Conservation (phyloP, 2,888 invertebrate genomes). For the Lithosia quadra region DNA sequence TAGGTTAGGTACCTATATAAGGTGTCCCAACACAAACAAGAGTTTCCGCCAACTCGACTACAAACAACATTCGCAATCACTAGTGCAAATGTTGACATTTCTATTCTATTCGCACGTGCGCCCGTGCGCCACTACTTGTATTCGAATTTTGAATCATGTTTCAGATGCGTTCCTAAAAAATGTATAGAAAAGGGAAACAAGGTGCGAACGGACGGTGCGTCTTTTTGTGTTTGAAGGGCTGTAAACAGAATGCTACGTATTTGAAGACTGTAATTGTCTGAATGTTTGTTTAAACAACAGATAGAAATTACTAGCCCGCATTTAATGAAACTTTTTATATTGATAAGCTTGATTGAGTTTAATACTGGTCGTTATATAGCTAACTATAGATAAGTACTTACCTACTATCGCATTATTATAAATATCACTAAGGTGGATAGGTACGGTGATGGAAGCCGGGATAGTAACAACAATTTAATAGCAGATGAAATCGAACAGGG, state of each 20-base stretch:
- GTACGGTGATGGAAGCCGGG: too few relatives aligned
- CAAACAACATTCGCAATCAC: conserved; percentile 76
- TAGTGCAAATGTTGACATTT: conserved; percentile 72
- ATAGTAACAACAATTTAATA: too few relatives aligned
- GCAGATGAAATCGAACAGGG: too few relatives aligned
- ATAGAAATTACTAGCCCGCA: not conserved
- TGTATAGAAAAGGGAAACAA: conserved; percentile 9
- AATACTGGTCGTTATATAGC: too few relatives aligned
- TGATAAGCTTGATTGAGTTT: too few relatives aligned
- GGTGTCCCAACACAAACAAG: conserved; percentile 41
- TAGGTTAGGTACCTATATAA: conserved; percentile 22
- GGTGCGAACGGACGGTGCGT: conserved; percentile 9
- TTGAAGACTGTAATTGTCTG: not conserved
- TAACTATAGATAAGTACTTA: too few relatives aligned
- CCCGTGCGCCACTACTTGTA: conserved; percentile 44
- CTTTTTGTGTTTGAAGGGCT: not conserved
- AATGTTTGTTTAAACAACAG: not conserved
- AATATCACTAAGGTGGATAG: too few relatives aligned
- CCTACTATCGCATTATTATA: too few relatives aligned
- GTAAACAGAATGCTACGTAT: not conserved
- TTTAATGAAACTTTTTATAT: too few relatives aligned
- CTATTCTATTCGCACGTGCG: conserved; percentile 52
- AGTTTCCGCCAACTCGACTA: conserved; percentile 44
- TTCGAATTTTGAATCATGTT: conserved; percentile 37
- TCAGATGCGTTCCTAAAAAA: conserved; percentile 21